A percentile compares a stretch with the other conserved stretches of the same genome.
Evolutionary conservation across 1,140 invertebrate species (phyloP).

Genomic region (Drosophila murphyi): DNA sequence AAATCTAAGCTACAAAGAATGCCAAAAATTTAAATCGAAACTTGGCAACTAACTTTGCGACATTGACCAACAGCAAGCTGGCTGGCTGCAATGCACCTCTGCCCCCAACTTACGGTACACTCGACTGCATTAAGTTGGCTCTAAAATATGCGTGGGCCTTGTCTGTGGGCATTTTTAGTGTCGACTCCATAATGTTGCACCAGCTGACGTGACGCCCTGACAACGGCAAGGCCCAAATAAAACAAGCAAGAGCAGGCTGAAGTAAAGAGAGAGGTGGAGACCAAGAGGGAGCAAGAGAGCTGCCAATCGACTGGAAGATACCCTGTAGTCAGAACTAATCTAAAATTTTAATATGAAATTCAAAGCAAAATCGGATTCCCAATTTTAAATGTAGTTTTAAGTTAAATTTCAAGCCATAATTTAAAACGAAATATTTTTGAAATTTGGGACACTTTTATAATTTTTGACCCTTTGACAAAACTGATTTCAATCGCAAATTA

Average conservation of each 20-base stretch:
- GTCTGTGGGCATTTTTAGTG: constrained; percentile 8
- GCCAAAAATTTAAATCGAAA: constrained; percentile 40
- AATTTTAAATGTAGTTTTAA: too few species aligned
- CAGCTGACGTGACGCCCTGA: constrained; percentile 42
- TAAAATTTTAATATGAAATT: too few species aligned
- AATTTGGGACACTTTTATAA: too few species aligned
- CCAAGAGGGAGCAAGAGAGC: too few species aligned
- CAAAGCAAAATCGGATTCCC: too few species aligned
- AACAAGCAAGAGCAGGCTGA: neutral
- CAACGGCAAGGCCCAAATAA: constrained; percentile 23
- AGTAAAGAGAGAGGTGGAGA: neutral
- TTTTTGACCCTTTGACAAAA: too few species aligned
- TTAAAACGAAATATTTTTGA: too few species aligned
- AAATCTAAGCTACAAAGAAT: constrained; percentile 3
- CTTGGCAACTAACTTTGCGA: constrained; percentile 38
- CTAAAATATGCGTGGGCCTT: constrained; percentile 36
- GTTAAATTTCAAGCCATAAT: too few species aligned
- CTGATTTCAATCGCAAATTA: too few species aligned
- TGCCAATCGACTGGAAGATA: neutral
- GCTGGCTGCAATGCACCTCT: neutral
- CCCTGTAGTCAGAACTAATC: neutral
- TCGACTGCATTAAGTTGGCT: constrained; percentile 22
- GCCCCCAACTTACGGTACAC: neutral
- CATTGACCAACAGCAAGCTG: constrained; percentile 20
- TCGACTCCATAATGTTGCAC: constrained; percentile 51